Evolutionary conservation across 2,113 vertebrate species (phyloP).

Genomic region (Vidua macroura): DNA sequence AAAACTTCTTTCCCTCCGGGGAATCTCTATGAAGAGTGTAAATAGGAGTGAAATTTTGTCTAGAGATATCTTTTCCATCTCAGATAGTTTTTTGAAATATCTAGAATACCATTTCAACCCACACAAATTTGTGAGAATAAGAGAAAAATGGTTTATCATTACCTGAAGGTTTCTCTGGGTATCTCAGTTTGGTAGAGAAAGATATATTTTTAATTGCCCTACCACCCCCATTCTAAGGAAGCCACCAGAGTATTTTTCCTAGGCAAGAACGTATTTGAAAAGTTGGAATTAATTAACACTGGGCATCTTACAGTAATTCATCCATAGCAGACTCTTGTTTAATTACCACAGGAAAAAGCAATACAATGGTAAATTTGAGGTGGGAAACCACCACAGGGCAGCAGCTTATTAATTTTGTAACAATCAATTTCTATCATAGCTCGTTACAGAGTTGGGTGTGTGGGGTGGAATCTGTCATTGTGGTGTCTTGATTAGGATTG

Average conservation of each 20-base stretch:
- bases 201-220: not conserved
- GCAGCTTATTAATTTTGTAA: not conserved
- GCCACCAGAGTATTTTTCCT: not conserved
- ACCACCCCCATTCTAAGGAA: not conserved
- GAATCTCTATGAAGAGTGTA: not conserved
- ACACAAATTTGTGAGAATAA: not conserved
- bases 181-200: not conserved
- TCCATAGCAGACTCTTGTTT: not conserved
- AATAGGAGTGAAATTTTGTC: not conserved
- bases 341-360: not conserved
- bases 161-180: not conserved
- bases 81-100: not conserved
- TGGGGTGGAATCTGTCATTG: rapidly evolving
- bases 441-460: not conserved
- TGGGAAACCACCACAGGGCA: not conserved
- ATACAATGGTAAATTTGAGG: not conserved
- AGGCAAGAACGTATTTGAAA: not conserved
- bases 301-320: not conserved
- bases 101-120: not conserved
- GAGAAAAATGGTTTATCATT: not conserved
- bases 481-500: not conserved
- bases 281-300: not conserved
- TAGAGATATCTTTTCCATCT: not conserved
- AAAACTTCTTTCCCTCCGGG: not conserved
- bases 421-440: not conserved